Base-by-base conservation (phyloP, 2,888 invertebrate genomes). In the Trachelus stipa region DNA sequence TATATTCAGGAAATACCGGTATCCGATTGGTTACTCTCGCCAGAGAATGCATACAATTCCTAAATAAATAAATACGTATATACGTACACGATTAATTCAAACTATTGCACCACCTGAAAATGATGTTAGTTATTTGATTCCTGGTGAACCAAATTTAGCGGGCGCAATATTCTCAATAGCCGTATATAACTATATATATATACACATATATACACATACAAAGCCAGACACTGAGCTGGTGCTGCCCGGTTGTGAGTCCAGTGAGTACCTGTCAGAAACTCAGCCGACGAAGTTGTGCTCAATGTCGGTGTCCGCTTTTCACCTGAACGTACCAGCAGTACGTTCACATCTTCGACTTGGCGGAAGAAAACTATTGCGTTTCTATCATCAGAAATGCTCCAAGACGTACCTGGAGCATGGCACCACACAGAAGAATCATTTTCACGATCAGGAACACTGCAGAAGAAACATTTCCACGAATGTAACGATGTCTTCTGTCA, bases 401-500 rank as follows among this genome's bases (percentile, higher is more conserved):
- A 23, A 56, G 56, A 2, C 23, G 1, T 23, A 15, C 23, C 9
- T 56, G 9, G 23, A 56, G 23, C 9, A 56, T 6, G 56, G 23
- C 23, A 56, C 56, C 9, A 23, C 6, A 9, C 56, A 56, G 56
- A 56, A 23, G 56, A 56, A 23, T 56, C 23, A 56, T 56, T 23
- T 56, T 56, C 23, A 23, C 23, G 23, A 23, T 56, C 56, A 56
- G 56, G 23, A 56, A 56, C 23, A 23, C 56, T 23, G 9, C 56
- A 23, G 9, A 23, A 56, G 56, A 56, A 23, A 56, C 9, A 11
- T 71, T n/a, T 31, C 34, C 3, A 69, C 69, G 11, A 33, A 30
- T 12, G 69, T 33, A 33, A 15, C 33, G 69, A 31, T 33, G 71
- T 30, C 71, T 12, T 31, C 71, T 90, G n/a, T 80, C 91, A 73